Conservation (phyloP, 2,888 invertebrate species). For the Lithophane semibrunnea region DNA sequence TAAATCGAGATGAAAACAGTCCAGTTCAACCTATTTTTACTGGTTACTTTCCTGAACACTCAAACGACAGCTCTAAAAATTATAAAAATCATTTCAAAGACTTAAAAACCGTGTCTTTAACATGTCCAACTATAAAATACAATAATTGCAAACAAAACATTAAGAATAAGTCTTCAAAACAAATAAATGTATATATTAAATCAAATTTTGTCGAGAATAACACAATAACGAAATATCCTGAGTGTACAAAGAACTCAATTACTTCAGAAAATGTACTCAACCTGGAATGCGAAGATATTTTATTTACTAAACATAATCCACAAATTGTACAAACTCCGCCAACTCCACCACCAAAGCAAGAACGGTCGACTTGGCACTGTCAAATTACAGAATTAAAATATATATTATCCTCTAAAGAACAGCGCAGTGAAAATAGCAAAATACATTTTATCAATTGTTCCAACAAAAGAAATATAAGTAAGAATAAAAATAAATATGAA, state of each 20-base stretch:
- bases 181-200: constrained; percentile 39
- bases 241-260: constrained; percentile 28
- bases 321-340: constrained; percentile 14
- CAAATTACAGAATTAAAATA: constrained; percentile 5
- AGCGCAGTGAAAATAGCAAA: neutral
- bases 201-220: constrained; percentile 40
- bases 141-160: constrained; percentile 12
- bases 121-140: constrained; percentile 15
- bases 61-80: neutral
- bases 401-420: neutral
- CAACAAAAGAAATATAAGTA: neutral
- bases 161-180: neutral
- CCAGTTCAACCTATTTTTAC: constrained; percentile 50
- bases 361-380: constrained; percentile 12
- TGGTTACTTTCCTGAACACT: constrained; percentile 32
- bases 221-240: constrained; percentile 38
- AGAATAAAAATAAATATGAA: neutral
- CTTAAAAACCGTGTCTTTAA: neutral
- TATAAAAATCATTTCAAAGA: neutral
- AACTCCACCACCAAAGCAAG: neutral
- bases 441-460: constrained; percentile 40
- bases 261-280: neutral
- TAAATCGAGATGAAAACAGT: constrained; percentile 36
- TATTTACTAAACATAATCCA: constrained; percentile 35
- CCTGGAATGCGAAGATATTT: constrained; percentile 32